Percentiles rank a stretch among this genome's conserved stretches.
These are phyloP conservation scores for Salticus scenicus DNA, from an alignment of 2,888 invertebrate genomes.

Conservation along the genomic window DNA sequence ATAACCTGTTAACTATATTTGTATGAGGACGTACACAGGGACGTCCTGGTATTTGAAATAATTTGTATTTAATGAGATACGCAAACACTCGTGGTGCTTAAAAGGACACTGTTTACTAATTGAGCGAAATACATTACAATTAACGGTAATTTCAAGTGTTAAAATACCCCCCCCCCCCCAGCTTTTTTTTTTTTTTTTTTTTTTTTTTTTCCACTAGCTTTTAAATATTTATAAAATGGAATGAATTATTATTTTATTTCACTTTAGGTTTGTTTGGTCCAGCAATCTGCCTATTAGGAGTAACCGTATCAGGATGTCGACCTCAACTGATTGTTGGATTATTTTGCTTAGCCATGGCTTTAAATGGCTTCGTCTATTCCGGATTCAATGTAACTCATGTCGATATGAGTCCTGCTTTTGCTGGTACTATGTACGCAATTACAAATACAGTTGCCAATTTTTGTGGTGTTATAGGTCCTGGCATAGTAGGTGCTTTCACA, in stretches of 20 bases:
- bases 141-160: too few relatives aligned
- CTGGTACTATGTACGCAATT: conserved; percentile 5
- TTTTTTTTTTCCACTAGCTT: neutral
- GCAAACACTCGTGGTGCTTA: too few relatives aligned
- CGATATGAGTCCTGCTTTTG: conserved; percentile 62
- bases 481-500: neutral
- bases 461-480: conserved; percentile 7
- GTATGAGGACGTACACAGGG: too few relatives aligned
- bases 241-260: too few relatives aligned
- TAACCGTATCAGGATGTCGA: conserved; percentile 88
- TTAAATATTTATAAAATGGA: neutral
- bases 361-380: conserved; percentile 80
- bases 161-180: too few relatives aligned
- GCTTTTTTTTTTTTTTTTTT: too few relatives aligned
- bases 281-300: conserved; percentile 85
- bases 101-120: too few relatives aligned
- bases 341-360: conserved; percentile 70
- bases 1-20: too few relatives aligned
- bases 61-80: too few relatives aligned
- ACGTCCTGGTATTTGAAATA: too few relatives aligned
- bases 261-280: conserved; percentile 72
- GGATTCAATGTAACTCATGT: conserved; percentile 77
- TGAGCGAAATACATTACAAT: too few relatives aligned
- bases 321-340: conserved; percentile 69
- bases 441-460: conserved; percentile 5